A percentile compares a stretch with the other conserved stretches of the same genome.
These are phyloP conservation scores for Drosophila algonquin DNA, from an alignment of 2,888 invertebrate genomes.

Conservation along the genomic window DNA sequence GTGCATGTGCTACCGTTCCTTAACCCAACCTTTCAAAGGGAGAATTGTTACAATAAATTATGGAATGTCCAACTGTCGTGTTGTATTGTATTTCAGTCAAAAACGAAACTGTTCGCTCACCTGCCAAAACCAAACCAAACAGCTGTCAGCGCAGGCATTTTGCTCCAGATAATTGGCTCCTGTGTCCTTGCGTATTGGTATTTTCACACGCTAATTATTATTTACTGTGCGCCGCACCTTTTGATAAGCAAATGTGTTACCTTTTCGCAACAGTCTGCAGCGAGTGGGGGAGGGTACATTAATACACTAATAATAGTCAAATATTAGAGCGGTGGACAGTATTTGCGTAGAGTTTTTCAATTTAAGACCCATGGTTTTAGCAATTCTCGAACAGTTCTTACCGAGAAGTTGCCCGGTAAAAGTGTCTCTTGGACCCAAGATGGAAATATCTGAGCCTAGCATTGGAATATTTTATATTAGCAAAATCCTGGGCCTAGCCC, in stretches of 20 bases:
- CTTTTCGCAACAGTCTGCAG: slow-evolving; percentile 1
- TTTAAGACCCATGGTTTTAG: slow-evolving; percentile 42
- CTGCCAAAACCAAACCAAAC: background rate
- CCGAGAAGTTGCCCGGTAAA: slow-evolving; percentile 28
- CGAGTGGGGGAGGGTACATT: slow-evolving; percentile 27
- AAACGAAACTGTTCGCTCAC: background rate
- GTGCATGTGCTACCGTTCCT: slow-evolving; percentile 22
- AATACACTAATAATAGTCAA: slow-evolving; percentile 64
- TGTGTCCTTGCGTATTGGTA: slow-evolving; percentile 67
- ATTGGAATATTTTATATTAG: slow-evolving; percentile 82
- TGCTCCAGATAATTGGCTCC: slow-evolving; percentile 57
- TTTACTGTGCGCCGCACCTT: slow-evolving; percentile 59
- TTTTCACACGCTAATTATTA: slow-evolving; percentile 71
- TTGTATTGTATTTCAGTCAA: slow-evolving; percentile 1
- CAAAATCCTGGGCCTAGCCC: slow-evolving; percentile 81
- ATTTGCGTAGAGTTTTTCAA: slow-evolving; percentile 58
- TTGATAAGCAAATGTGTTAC: slow-evolving; percentile 57
- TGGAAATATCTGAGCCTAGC: slow-evolving; percentile 82
- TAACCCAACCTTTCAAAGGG: slow-evolving; percentile 15
- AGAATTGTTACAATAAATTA: slow-evolving; percentile 18
- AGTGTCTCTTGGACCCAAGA: slow-evolving; percentile 33
- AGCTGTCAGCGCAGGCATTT: slow-evolving; percentile 26
- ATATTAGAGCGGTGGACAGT: slow-evolving; percentile 70
- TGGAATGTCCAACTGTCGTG: slow-evolving; percentile 6
- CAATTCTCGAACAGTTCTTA: slow-evolving; percentile 23